Percentiles rank a stretch among this genome's conserved stretches.
Conservation (phyloP, 2,113 vertebrate species). For the Perca flavescens region DNA sequence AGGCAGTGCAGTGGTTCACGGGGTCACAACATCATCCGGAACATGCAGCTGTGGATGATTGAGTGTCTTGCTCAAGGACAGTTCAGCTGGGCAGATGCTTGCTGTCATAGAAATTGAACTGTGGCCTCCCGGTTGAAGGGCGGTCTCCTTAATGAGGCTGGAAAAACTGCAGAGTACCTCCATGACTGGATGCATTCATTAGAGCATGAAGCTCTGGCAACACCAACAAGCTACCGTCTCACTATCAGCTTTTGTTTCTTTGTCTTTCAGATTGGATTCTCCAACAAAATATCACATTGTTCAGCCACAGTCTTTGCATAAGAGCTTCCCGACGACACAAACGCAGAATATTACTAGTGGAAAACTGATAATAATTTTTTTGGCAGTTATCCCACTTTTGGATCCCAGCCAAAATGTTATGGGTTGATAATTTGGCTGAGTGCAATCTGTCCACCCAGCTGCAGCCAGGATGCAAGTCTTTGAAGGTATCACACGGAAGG, state of each 20-base stretch:
- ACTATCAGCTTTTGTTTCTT: background rate
- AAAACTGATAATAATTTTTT: background rate
- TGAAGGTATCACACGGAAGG: too few relatives aligned
- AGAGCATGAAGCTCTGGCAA: conserved; percentile 11
- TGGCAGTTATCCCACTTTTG: conserved; percentile 20
- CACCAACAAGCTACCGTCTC: background rate
- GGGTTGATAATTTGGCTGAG: background rate
- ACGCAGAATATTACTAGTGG: background rate
- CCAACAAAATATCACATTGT: background rate
- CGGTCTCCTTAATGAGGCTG: conserved; percentile 33
- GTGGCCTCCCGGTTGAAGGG: conserved; percentile 16
- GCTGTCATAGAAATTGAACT: conserved; percentile 11
- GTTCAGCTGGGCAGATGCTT: conserved; percentile 11
- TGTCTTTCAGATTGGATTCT: background rate
- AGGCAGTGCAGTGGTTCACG: fast-evolving
- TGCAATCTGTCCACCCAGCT: background rate
- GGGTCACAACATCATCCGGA: background rate
- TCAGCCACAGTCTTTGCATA: background rate
- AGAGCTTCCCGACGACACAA: background rate
- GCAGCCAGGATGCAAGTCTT: background rate
- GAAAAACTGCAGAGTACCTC: background rate
- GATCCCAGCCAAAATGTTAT: background rate
- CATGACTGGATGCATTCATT: background rate
- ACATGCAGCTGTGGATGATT: background rate
- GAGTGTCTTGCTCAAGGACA: conserved; percentile 13